Conservation (phyloP, 1,140 invertebrate species). For the Holcopasites calliopsidis region DNA sequence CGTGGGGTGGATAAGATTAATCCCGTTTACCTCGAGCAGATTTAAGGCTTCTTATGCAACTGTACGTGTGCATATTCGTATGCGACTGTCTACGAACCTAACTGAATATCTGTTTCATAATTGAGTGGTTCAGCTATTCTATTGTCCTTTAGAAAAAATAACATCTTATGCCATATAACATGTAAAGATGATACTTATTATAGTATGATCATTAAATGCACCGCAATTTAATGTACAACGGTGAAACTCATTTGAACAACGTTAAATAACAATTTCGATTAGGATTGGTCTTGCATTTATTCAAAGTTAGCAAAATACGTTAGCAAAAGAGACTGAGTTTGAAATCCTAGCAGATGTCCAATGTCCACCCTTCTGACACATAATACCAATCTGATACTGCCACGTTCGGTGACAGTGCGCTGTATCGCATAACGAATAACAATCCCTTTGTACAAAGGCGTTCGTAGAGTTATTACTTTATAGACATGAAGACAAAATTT, state of each 20-base stretch:
- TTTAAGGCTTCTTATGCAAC: slow-evolving; percentile 78
- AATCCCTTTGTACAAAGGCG: slow-evolving; percentile 50
- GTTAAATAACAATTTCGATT: no score
- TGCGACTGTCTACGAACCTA: slow-evolving; percentile 3
- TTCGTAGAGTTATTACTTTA: slow-evolving; percentile 5
- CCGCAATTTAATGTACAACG: no score
- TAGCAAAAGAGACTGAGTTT: background rate
- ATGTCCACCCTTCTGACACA: slow-evolving; percentile 36
- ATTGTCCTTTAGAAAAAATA: no score
- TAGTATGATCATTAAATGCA: no score
- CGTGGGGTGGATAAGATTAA: slow-evolving; percentile 75
- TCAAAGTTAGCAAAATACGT: background rate
- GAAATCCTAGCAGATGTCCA: slow-evolving; percentile 38
- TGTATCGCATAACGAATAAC: slow-evolving; percentile 59
- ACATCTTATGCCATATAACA: no score
- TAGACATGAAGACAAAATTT: background rate
- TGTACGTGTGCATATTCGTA: slow-evolving; percentile 64
- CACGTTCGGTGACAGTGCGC: slow-evolving; percentile 28
- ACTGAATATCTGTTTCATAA: slow-evolving; percentile 17
- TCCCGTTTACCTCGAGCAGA: slow-evolving; percentile 77
- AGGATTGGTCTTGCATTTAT: no score
- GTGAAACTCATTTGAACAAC: no score
- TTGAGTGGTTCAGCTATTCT: no score
- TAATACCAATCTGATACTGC: slow-evolving; percentile 50
- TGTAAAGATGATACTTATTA: no score